These are phyloP conservation scores for Alaudala cheleensis DNA, from an alignment of 2,113 vertebrate species.

Conservation along the genomic window DNA sequence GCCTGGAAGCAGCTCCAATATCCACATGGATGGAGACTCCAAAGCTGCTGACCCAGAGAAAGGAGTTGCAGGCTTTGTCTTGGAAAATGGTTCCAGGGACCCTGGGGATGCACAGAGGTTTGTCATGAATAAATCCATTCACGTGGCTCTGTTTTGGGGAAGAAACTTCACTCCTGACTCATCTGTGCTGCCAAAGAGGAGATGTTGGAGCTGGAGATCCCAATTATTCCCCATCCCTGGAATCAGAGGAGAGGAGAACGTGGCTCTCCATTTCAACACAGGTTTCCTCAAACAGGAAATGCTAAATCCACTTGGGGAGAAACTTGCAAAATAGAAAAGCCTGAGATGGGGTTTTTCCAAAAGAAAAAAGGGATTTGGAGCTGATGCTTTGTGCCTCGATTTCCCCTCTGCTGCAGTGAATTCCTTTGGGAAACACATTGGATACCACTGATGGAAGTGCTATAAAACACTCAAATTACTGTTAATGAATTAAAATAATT, in stretches of 20 bases:
- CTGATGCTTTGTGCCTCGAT: neutral
- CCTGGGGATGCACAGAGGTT: neutral
- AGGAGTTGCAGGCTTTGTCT: neutral
- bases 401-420: neutral
- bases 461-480: no score
- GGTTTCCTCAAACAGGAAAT: neutral
- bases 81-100: neutral
- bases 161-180: neutral
- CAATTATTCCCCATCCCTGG: accelerated
- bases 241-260: neutral
- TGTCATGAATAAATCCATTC: neutral
- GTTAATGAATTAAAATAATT: no score
- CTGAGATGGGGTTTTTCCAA: neutral
- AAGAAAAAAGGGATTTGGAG: neutral
- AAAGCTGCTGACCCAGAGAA: neutral
- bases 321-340: neutral
- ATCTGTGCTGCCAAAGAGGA: neutral
- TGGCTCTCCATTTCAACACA: accelerated
- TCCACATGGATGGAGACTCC: neutral
- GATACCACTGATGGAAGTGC: neutral
- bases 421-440: neutral
- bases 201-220: neutral
- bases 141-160: accelerated
- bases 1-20: neutral
- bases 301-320: neutral